Evolutionary conservation across 2,113 vertebrate species (phyloP).

Genomic region (Pelvicachromis taeniatus): DNA sequence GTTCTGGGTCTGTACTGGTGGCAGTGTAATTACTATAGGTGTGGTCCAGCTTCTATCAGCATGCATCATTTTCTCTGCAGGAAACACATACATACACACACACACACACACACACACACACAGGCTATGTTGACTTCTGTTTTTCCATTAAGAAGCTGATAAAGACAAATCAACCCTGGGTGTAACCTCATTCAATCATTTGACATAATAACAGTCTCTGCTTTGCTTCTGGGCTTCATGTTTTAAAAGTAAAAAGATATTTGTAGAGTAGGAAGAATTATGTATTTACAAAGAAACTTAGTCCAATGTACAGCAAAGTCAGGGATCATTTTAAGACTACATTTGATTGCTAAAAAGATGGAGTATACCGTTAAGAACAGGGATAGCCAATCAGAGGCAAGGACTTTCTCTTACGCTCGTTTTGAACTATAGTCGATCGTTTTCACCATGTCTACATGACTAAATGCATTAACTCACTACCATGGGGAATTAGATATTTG

Average conservation of each 20-base stretch:
- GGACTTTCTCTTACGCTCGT: background rate
- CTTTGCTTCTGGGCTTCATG: background rate
- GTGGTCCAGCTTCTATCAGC: conserved; percentile 28
- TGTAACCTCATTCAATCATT: background rate
- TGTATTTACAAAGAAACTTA: background rate
- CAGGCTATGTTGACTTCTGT: background rate
- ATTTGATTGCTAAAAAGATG: background rate
- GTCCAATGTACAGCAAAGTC: background rate
- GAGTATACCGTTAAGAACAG: background rate
- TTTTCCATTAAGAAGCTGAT: background rate
- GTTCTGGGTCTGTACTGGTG: background rate
- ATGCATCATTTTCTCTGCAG: background rate
- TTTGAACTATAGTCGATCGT: background rate
- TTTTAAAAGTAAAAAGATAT: background rate
- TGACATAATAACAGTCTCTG: background rate
- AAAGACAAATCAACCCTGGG: background rate
- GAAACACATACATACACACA: background rate
- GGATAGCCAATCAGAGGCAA: background rate
- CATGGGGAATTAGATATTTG: background rate
- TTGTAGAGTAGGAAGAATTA: background rate
- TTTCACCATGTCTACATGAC: too few relatives aligned
- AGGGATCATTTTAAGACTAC: background rate
- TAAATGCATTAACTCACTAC: background rate
- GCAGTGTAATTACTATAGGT: conserved; percentile 22
- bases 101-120: background rate